phyloP scores from a whole-genome alignment of 2,797 vertebrate genomes.

The Gobio occitaniae region DNA sequence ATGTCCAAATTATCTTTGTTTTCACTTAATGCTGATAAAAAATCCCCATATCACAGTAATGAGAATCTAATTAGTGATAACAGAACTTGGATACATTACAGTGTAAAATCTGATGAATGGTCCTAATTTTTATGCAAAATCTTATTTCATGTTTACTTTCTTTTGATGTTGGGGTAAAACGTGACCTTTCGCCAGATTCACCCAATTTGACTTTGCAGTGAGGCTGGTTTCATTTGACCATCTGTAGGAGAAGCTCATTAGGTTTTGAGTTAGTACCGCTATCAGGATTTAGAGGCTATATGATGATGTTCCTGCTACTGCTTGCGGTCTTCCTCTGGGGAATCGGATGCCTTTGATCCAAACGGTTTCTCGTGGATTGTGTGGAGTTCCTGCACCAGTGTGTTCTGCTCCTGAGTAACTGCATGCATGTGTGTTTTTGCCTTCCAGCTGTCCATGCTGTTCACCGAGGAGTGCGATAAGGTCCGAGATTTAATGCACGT shows the following conservation, averaged over 20 bases:
- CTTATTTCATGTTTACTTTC: neutral
- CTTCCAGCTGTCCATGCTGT: slow-evolving; percentile 95
- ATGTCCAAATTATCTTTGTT: too few relatives aligned
- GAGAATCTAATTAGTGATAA: neutral
- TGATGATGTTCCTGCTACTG: slow-evolving; percentile 25
- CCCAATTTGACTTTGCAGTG: neutral
- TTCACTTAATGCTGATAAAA: neutral
- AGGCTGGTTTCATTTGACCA: neutral
- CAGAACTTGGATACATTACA: neutral
- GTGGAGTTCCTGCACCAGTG: neutral
- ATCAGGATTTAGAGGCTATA: slow-evolving; percentile 13
- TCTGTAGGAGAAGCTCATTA: neutral
- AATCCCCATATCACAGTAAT: neutral
- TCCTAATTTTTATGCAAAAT: neutral
- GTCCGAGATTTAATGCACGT: slow-evolving; percentile 98
- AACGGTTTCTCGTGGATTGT: neutral
- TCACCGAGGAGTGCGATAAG: slow-evolving; percentile 98
- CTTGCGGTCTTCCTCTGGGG: slow-evolving; percentile 27
- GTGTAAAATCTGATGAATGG: neutral
- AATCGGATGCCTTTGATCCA: slow-evolving; percentile 8
- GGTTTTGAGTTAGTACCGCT: neutral
- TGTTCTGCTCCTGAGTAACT: slow-evolving; percentile 37
- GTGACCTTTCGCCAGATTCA: neutral
- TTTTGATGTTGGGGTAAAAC: neutral
- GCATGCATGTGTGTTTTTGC: slow-evolving; percentile 40